Evolutionary conservation across 2,797 vertebrate species (phyloP).

Genomic region (Euphonia xanthogaster): DNA sequence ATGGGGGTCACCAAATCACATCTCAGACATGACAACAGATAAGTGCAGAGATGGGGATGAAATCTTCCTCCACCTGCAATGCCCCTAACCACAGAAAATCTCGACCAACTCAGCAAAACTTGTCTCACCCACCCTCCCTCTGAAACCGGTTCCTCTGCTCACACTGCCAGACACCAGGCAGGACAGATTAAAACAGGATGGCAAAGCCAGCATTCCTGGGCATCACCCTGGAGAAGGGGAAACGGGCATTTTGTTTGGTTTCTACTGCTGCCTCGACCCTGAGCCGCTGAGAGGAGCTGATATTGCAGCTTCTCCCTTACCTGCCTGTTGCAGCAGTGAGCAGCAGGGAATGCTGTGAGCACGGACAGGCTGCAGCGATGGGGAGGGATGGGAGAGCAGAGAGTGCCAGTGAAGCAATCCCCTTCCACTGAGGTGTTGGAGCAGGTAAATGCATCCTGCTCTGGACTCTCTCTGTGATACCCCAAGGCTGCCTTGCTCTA

Average conservation of each 20-base stretch:
- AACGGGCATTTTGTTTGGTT: not conserved
- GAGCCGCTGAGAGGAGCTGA: constrained; percentile 26
- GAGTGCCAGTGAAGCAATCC: not conserved
- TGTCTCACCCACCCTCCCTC: not conserved
- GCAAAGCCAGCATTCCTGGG: not conserved
- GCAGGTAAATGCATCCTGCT: not conserved
- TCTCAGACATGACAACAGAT: not conserved
- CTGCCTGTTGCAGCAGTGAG: not conserved
- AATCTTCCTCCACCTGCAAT: not conserved
- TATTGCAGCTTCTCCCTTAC: not conserved
- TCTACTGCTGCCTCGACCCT: not conserved
- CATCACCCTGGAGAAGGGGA: not conserved
- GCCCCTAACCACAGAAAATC: not conserved
- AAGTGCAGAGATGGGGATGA: not conserved
- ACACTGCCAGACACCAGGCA: not conserved
- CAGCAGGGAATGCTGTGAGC: constrained; percentile 32
- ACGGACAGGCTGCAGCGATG: not conserved
- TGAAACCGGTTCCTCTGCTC: not conserved
- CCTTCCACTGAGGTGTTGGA: not conserved
- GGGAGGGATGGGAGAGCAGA: fast-evolving
- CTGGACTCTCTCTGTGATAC: not conserved
- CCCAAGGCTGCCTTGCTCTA: not conserved
- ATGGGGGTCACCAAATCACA: not conserved
- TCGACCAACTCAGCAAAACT: not conserved
- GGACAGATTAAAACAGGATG: not conserved